Evolutionary conservation across 2,797 vertebrate genomes (phyloP).

Genomic region (Pogonophryne albipinna): DNA sequence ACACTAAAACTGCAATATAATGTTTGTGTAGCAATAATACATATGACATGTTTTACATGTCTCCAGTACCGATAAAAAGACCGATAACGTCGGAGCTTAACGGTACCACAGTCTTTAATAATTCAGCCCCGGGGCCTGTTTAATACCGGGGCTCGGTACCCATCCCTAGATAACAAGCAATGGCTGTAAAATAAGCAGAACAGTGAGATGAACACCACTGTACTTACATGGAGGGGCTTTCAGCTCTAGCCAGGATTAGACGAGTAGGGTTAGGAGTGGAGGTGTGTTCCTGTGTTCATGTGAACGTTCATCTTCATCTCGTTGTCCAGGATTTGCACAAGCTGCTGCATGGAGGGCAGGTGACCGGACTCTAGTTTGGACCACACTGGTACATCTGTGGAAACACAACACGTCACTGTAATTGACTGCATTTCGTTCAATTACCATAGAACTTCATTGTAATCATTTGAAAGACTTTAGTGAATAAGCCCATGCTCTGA

Average conservation of each 20-base stretch:
- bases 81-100: no score
- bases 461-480: neutral
- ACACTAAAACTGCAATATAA: no score
- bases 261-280: slow-evolving; percentile 91
- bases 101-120: no score
- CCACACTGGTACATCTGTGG: slow-evolving; percentile 97
- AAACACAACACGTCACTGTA: neutral
- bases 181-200: no score
- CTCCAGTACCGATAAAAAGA: no score
- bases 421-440: neutral
- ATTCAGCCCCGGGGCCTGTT: no score
- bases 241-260: slow-evolving; percentile 80
- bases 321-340: slow-evolving; percentile 98
- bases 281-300: slow-evolving; percentile 94
- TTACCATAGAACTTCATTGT: neutral
- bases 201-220: neutral
- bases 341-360: slow-evolving; percentile 99
- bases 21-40: no score
- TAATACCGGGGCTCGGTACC: no score
- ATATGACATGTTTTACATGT: no score
- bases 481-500: neutral
- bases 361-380: slow-evolving; percentile 98
- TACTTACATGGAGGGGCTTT: slow-evolving; percentile 78
- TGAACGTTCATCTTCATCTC: slow-evolving; percentile 99
- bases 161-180: no score